Conservation (phyloP, 2,113 vertebrate genomes). For the Carlito syrichta region DNA sequence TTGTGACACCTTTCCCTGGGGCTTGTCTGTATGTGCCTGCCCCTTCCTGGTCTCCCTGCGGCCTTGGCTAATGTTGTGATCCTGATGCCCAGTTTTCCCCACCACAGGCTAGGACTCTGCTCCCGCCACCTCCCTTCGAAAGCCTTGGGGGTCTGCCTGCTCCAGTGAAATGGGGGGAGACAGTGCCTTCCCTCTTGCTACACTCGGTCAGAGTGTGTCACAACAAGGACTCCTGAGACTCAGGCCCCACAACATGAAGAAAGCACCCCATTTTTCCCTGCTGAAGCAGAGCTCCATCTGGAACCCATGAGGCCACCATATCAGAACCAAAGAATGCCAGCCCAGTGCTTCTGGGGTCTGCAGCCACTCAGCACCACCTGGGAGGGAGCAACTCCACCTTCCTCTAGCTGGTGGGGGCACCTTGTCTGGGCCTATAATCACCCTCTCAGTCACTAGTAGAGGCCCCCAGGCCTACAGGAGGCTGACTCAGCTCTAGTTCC, state of each 20-base stretch:
- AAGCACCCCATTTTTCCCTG: background rate
- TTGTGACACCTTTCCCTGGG: background rate
- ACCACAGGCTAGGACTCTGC: background rate
- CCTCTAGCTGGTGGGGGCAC: rapidly evolving
- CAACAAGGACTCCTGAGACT: background rate
- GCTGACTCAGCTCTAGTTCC: background rate
- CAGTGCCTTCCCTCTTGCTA: too few species aligned
- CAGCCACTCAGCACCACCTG: background rate
- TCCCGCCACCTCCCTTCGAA: rapidly evolving
- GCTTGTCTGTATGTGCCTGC: too few species aligned
- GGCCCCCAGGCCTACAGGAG: background rate
- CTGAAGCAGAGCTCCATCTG: background rate
- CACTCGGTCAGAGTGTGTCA: too few species aligned
- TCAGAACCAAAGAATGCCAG: background rate
- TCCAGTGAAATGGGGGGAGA: background rate
- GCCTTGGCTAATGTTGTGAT: background rate
- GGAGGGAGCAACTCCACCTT: background rate
- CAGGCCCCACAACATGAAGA: rapidly evolving
- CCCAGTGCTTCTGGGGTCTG: background rate
- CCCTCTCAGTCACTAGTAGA: background rate
- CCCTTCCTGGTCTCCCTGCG: background rate
- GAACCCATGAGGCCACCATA: rapidly evolving
- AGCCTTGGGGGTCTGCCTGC: too few species aligned
- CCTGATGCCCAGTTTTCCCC: too few species aligned
- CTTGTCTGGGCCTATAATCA: background rate